Conservation (phyloP, 2,888 invertebrate genomes). For the Heliconius ethilla region DNA sequence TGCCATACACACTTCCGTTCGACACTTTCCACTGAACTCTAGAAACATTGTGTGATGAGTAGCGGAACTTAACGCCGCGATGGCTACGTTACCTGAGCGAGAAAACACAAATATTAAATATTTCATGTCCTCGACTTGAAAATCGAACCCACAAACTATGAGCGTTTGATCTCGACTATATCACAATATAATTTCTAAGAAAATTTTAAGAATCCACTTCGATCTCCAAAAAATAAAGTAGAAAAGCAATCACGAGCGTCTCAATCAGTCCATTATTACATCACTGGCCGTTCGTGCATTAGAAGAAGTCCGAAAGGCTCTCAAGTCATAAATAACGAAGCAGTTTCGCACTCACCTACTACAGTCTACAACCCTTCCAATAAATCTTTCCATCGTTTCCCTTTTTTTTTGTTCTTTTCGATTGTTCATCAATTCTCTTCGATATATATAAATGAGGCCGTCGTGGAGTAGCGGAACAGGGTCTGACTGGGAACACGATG, state of each 20-base stretch:
- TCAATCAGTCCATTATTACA: slow-evolving; percentile 28
- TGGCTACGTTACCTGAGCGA: no score
- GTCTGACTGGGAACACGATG: no score
- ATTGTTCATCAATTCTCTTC: slow-evolving; percentile 22
- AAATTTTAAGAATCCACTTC: slow-evolving; percentile 8
- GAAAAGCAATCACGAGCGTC: background rate
- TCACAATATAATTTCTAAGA: background rate
- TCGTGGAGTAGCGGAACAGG: background rate
- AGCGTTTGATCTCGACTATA: background rate
- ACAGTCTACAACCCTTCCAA: slow-evolving; percentile 34
- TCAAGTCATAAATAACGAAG: slow-evolving; percentile 40
- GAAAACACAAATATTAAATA: background rate
- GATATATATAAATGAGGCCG: background rate
- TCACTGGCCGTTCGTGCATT: slow-evolving; percentile 31
- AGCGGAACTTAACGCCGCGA: background rate
- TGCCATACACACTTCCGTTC: slow-evolving; percentile 16
- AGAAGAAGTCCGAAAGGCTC: slow-evolving; percentile 35
- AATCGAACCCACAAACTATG: no score
- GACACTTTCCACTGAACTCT: background rate
- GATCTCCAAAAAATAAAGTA: background rate
- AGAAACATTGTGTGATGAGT: background rate
- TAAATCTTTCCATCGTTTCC: slow-evolving; percentile 37
- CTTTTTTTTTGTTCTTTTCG: slow-evolving; percentile 20
- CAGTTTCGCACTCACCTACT: slow-evolving; percentile 35
- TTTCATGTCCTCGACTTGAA: background rate